These are phyloP conservation scores for Bombylius discolor DNA, from an alignment of 2,888 invertebrate species.

Conservation along the genomic window DNA sequence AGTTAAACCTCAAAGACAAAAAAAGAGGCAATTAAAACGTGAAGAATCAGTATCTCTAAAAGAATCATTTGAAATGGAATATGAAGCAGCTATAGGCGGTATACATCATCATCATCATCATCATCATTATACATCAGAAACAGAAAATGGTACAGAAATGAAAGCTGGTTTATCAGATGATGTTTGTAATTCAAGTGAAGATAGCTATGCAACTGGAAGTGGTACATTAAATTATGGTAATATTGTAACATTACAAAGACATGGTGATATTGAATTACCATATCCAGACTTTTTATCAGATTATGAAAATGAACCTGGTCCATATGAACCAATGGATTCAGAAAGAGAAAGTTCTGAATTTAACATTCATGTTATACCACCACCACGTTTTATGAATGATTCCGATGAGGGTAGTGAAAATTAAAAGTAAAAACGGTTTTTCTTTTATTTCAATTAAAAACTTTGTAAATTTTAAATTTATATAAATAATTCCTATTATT, in stretches of 20 bases:
- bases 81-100: constrained; percentile 7
- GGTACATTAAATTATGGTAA: constrained; percentile 13
- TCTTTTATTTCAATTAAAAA: no score
- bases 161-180: constrained; percentile 33
- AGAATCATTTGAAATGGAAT: constrained; percentile 13
- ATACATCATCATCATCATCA: constrained; percentile 6
- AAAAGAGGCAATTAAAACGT: constrained; percentile 32
- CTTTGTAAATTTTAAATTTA: no score
- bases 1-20: constrained; percentile 34
- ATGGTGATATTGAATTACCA: constrained; percentile 40
- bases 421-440: constrained; percentile 12
- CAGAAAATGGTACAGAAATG: constrained; percentile 31
- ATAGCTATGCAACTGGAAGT: constrained; percentile 24
- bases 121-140: constrained; percentile 14
- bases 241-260: constrained; percentile 1
- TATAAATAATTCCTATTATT: no score
- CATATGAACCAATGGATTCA: constrained; percentile 38
- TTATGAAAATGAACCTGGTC: constrained; percentile 41
- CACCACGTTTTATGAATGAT: constrained; percentile 60
- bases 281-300: constrained; percentile 37
- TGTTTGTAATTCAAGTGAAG: constrained; percentile 35
- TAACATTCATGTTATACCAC: constrained; percentile 63
- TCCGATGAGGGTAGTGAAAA: constrained; percentile 45
- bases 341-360: constrained; percentile 61
- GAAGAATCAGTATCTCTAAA: constrained; percentile 26